Conservation (phyloP, 2,113 vertebrate species). For the Eublepharis macularius region DNA sequence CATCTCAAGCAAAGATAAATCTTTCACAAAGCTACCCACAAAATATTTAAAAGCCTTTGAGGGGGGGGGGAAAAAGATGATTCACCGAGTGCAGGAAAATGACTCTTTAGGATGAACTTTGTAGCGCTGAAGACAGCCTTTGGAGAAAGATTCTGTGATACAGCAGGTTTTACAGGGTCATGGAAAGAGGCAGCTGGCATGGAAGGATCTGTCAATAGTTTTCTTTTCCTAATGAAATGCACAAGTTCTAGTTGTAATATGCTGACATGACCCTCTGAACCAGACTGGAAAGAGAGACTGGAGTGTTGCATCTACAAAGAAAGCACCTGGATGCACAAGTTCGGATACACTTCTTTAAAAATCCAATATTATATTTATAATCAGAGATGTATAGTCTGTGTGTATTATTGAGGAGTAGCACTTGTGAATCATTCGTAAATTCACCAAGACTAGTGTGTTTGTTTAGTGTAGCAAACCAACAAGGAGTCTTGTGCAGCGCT, state of each 20-base stretch:
- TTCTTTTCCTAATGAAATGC: background rate
- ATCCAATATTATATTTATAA: too few relatives aligned
- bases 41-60: slow-evolving; percentile 29
- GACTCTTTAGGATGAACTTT: background rate
- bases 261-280: accelerated
- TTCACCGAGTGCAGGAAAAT: background rate
- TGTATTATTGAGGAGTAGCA: too few relatives aligned
- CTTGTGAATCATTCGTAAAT: too few relatives aligned
- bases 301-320: background rate
- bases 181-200: slow-evolving; percentile 9
- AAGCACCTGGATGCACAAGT: background rate
- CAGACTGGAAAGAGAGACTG: background rate
- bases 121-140: background rate
- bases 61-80: background rate
- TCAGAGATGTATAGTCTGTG: too few relatives aligned
- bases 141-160: background rate
- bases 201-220: accelerated
- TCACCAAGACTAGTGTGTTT: too few relatives aligned
- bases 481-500: too few relatives aligned
- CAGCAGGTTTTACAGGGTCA: background rate
- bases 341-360: too few relatives aligned
- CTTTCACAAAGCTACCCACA: slow-evolving; percentile 50
- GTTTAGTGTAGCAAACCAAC: too few relatives aligned
- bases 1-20: slow-evolving; percentile 38
- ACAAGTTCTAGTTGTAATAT: background rate